Percentiles rank a stretch among this genome's conserved stretches.
These are phyloP conservation scores for Pteropus rufus DNA, from an alignment of 2,797 vertebrate genomes.

Conservation along the genomic window DNA sequence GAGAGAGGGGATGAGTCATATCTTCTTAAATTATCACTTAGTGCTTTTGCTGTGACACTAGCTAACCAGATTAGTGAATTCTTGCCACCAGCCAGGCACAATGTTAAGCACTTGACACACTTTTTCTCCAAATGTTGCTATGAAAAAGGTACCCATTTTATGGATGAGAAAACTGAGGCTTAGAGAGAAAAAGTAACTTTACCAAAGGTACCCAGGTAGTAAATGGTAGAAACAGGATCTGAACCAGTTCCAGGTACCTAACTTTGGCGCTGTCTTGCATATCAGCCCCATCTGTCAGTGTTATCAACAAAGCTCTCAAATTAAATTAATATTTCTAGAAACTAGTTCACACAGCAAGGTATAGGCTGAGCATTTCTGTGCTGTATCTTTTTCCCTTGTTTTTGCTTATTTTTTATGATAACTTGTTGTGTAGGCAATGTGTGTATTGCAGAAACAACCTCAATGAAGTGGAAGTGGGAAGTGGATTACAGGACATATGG, in stretches of 20 bases:
- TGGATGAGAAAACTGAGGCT: slow-evolving; percentile 23
- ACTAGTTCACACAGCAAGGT: neutral
- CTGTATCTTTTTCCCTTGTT: neutral
- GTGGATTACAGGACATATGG: neutral
- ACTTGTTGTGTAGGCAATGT: neutral
- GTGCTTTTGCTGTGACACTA: slow-evolving; percentile 32
- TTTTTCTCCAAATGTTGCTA: neutral
- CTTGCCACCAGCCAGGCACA: neutral
- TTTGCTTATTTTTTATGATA: neutral
- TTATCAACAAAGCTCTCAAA: neutral
- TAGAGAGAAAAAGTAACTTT: slow-evolving; percentile 20
- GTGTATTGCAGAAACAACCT: neutral
- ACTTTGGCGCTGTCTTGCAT: neutral
- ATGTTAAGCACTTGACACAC: neutral
- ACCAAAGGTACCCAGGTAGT: neutral
- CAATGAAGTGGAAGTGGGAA: neutral
- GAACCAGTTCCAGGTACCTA: neutral
- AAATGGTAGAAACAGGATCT: neutral
- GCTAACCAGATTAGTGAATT: slow-evolving; percentile 13
- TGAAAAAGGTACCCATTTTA: slow-evolving; percentile 29
- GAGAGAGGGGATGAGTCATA: slow-evolving; percentile 18
- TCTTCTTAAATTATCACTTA: slow-evolving; percentile 49
- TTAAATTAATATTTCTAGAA: neutral
- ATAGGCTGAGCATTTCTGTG: neutral
- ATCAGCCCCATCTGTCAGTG: neutral